Conservation (phyloP, 2,797 vertebrate genomes). For the Gallirallus australis region DNA sequence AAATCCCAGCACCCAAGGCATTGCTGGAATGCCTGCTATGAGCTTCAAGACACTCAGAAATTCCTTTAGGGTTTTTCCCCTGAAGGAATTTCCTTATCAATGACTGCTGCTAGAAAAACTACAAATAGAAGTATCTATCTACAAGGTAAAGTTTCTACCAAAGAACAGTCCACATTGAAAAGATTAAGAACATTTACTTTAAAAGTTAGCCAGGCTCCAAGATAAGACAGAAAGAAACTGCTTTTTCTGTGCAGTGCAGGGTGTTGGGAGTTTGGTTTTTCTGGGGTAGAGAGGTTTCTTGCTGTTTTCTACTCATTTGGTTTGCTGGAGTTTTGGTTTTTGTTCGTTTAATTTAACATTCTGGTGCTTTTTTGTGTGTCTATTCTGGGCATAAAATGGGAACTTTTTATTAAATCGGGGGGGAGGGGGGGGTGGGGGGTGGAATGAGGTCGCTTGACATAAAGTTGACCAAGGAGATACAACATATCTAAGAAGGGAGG, state of each 20-base stretch:
- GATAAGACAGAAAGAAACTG: neutral
- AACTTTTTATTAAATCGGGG: neutral
- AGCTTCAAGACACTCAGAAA: neutral
- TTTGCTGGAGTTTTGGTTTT: too few relatives aligned
- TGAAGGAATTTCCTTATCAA: neutral
- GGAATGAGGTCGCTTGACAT: neutral
- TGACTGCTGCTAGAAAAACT: neutral
- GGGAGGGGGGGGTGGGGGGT: too few relatives aligned
- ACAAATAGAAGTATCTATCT: neutral
- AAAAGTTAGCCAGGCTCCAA: neutral
- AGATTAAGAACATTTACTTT: neutral
- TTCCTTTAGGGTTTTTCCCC: neutral
- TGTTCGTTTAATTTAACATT: neutral
- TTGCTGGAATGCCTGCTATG: conserved; percentile 35
- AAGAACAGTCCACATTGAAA: neutral
- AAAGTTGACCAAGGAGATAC: neutral
- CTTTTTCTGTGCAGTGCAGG: neutral
- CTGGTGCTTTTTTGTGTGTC: neutral
- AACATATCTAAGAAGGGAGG: neutral
- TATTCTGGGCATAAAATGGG: neutral
- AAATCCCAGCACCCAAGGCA: neutral
- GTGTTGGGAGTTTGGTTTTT: neutral
- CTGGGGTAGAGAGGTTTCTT: neutral
- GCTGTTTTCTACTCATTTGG: neutral
- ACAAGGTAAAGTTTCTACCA: neutral